Evolutionary conservation across 2,113 vertebrate genomes (phyloP).

Genomic region (Sturnira hondurensis): DNA sequence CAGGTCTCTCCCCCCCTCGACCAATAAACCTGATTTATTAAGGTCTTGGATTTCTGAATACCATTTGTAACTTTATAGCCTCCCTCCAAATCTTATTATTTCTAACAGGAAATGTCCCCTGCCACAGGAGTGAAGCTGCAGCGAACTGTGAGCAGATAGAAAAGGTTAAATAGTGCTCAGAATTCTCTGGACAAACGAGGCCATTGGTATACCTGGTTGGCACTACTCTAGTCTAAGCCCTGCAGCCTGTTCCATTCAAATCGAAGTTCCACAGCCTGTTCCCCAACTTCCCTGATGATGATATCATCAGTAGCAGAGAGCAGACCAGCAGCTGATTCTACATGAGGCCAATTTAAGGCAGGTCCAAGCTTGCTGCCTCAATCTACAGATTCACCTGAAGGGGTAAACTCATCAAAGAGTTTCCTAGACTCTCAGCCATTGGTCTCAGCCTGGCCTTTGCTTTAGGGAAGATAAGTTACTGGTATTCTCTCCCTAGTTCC

Average conservation of each 20-base stretch:
- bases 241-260: not conserved
- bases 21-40: not conserved
- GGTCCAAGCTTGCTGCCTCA: not conserved
- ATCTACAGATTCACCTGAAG: not conserved
- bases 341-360: not conserved
- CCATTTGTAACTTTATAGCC: not conserved
- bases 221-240: not conserved
- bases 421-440: not conserved
- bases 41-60: not conserved
- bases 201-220: rapidly evolving
- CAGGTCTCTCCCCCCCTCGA: not conserved
- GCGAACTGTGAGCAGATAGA: not conserved
- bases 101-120: not conserved
- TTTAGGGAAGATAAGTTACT: not conserved
- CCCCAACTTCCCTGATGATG: rapidly evolving
- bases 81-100: not conserved
- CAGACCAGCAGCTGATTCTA: not conserved
- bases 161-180: not conserved
- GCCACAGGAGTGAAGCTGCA: not conserved
- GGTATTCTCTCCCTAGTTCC: not conserved
- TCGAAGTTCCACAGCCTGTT: not conserved
- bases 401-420: not conserved
- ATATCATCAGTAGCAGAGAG: not conserved
- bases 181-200: not conserved
- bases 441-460: not conserved